Evolutionary conservation across 2,888 invertebrate genomes (phyloP), one percentile per base, ranked within the genome.

Genomic region (Dicyrtoma fusca): DNA sequence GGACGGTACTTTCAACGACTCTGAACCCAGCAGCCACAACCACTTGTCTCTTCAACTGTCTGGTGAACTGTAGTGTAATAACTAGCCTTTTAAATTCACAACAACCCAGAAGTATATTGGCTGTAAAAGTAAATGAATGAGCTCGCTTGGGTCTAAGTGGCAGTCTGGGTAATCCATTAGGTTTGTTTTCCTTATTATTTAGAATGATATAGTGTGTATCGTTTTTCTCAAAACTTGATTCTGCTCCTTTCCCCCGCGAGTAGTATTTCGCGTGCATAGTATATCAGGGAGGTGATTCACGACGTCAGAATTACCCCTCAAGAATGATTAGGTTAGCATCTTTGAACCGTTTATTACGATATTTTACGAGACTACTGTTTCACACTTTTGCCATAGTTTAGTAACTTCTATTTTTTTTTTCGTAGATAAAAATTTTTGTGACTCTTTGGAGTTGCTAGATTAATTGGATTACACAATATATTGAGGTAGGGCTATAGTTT

Each of bases 361-460:
- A 55, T 21, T 55, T 55, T 55, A 55, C 21, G 55, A 55, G 55
- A 14, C 55, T 55, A 55, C 55, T 14, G 55, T 55, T 55, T 55
- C 55, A 55, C 55, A 55, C 55, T 55, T 55, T 55, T 6, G 55
- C 23, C 23, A 10, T 19, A 55, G 55, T 55, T 55, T 21, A 21
- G 17, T 55, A 34, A 34, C 34, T 34, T 34, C 4, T 49, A 49
- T 17, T 49, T 49, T 49, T 49, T 49, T 49, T 49, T 49, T 49
- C 49, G 34, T 34, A 34, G 34, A 34, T 34, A 34, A 34, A 34
- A 34, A 34, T 34, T 34, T 34, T 34, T 34, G 34, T 34, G 34
- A 34, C 34, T 34, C 34, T 34, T 34, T 8, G 34, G 34, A 34
- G 34, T 34, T 34, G 4, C 34, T 34, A 34, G 34, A 34, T 34